Evolutionary conservation across 2,888 invertebrate species (phyloP).

Genomic region (Agrotis clavis): DNA sequence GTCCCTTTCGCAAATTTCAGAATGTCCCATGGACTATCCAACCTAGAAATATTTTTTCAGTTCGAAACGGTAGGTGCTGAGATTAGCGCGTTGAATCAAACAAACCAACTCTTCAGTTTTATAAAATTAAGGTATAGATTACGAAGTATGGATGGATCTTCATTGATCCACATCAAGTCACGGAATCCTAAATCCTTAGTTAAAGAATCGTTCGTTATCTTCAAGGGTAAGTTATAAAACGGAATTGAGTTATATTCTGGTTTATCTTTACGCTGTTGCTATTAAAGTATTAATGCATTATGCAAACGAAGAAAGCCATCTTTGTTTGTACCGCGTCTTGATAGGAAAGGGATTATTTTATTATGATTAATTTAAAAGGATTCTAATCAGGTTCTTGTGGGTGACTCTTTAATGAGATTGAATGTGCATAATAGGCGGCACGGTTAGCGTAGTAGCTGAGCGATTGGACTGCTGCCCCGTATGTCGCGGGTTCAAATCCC

Average conservation of each 20-base stretch:
- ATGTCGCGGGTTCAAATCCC: too few species aligned
- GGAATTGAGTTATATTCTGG: slow-evolving; percentile 36
- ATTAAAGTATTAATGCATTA: slow-evolving; percentile 42
- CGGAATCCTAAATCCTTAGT: slow-evolving; percentile 11
- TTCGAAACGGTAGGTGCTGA: too few species aligned
- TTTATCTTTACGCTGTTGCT: slow-evolving; percentile 43
- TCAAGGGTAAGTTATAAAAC: slow-evolving; percentile 40
- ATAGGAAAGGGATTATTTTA: slow-evolving; percentile 5
- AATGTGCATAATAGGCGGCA: too few species aligned
- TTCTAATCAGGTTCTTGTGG: neutral
- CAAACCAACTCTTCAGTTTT: too few species aligned
- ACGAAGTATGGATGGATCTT: too few species aligned
- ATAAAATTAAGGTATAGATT: too few species aligned
- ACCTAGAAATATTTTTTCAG: too few species aligned
- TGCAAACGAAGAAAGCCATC: slow-evolving; percentile 16
- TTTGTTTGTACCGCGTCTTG: slow-evolving; percentile 34
- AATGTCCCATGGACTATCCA: too few species aligned
- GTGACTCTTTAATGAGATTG: neutral
- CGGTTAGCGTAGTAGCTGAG: too few species aligned
- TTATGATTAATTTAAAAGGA: neutral
- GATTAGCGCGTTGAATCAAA: too few species aligned
- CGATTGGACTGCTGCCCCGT: too few species aligned
- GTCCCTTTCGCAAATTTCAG: too few species aligned
- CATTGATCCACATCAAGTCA: neutral
- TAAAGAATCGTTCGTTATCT: slow-evolving; percentile 37